Evolutionary conservation across 2,113 vertebrate species (phyloP).

Genomic region (Platanista minor): DNA sequence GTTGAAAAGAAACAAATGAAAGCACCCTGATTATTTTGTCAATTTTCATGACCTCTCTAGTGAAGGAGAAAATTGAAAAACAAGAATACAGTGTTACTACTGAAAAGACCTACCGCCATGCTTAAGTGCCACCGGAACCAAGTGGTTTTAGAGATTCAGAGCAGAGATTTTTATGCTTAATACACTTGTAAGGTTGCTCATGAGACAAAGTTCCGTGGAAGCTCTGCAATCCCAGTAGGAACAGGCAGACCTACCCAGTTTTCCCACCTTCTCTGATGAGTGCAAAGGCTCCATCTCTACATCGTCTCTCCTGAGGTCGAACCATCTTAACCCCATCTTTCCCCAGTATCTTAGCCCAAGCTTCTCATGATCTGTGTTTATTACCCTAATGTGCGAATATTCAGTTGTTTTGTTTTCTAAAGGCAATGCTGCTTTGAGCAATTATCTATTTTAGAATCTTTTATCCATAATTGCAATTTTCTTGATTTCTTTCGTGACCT

Average conservation of each 20-base stretch:
- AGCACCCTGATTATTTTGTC: background rate
- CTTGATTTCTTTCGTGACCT: background rate
- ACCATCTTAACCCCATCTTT: background rate
- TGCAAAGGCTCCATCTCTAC: accelerated
- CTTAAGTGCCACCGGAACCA: accelerated
- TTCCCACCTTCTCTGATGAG: background rate
- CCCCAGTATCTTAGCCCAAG: background rate
- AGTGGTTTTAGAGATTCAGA: background rate
- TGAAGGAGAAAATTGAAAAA: background rate
- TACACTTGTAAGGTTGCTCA: too few relatives aligned
- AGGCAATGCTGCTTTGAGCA: background rate
- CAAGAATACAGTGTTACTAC: background rate
- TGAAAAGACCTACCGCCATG: background rate
- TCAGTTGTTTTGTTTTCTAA: background rate
- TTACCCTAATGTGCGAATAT: background rate
- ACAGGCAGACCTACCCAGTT: background rate
- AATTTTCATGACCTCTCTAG: background rate
- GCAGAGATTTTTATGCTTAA: background rate
- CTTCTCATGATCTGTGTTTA: background rate
- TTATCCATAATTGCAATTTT: background rate
- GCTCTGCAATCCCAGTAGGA: too few relatives aligned
- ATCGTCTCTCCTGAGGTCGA: accelerated
- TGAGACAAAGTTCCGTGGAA: too few relatives aligned
- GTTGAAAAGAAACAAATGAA: background rate
- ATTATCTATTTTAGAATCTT: background rate